These are phyloP conservation scores for Bradypodion ventrale DNA, from an alignment of 2,797 vertebrate species.

Conservation along the genomic window DNA sequence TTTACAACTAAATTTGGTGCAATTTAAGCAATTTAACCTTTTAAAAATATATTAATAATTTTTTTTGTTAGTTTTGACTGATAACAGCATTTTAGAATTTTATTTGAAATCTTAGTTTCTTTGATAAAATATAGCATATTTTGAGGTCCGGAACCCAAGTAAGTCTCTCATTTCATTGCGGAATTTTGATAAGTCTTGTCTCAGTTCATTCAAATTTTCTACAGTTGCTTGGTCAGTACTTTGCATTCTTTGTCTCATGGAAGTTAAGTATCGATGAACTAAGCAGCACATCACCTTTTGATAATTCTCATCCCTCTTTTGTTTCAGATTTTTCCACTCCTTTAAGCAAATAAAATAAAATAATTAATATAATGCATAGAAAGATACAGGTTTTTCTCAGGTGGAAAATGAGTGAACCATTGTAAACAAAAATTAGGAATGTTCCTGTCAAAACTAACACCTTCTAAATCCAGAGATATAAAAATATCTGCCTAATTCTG, in stretches of 20 bases:
- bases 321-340: constrained; percentile 97
- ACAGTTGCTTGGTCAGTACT: constrained; percentile 96
- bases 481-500: background rate
- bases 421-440: background rate
- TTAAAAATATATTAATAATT: constrained; percentile 53
- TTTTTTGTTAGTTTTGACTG: constrained; percentile 11
- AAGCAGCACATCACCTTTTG: constrained; percentile 99
- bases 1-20: constrained; percentile 51
- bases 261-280: constrained; percentile 97
- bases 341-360: constrained; percentile 67
- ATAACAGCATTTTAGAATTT: constrained; percentile 32
- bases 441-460: background rate
- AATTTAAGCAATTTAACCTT: constrained; percentile 55
- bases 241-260: constrained; percentile 97
- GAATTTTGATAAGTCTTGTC: constrained; percentile 97
- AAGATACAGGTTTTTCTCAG: background rate
- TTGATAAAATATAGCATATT: constrained; percentile 99
- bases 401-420: background rate
- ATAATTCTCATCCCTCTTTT: constrained; percentile 95
- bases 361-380: background rate
- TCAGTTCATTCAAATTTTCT: constrained; percentile 95
- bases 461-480: background rate
- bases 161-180: constrained; percentile 98
- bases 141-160: constrained; percentile 96
- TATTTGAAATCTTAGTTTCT: constrained; percentile 82